Conservation (phyloP, 2,888 invertebrate species). For the Ormyrus pomaceus region DNA sequence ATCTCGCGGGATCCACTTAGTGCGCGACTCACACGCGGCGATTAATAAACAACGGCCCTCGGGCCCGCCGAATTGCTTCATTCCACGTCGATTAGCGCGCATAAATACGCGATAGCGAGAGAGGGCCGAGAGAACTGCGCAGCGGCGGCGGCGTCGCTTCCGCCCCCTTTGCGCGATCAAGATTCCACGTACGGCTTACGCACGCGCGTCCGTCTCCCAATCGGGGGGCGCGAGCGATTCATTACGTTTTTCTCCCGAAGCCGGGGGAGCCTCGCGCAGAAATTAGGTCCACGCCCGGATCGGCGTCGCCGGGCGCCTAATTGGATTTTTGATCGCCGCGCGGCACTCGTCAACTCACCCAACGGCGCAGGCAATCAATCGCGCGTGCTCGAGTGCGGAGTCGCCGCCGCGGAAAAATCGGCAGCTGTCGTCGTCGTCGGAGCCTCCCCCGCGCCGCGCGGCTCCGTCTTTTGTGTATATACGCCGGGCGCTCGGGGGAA, state of each 20-base stretch:
- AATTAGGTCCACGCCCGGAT: neutral
- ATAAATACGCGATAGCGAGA: slow-evolving; percentile 3
- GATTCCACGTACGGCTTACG: slow-evolving; percentile 23
- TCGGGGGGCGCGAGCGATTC: no score
- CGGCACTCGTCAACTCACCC: neutral
- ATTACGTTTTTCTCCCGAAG: neutral
- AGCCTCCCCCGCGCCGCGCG: neutral
- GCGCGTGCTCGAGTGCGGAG: neutral
- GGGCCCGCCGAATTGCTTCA: neutral
- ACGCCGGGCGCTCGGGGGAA: slow-evolving; percentile 26
- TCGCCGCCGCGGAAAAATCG: slow-evolving; percentile 20
- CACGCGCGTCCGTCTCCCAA: neutral
- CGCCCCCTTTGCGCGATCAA: neutral
- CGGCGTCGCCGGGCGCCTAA: slow-evolving; percentile 22
- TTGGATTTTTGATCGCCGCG: slow-evolving; percentile 38
- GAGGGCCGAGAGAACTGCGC: neutral
- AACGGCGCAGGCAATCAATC: slow-evolving; percentile 12
- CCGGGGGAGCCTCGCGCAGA: neutral
- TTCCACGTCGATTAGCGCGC: slow-evolving; percentile 12
- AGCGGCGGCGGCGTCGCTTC: neutral
- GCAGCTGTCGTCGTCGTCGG: slow-evolving; percentile 6
- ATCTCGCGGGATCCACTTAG: no score
- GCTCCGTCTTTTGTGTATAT: neutral
- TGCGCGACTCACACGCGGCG: neutral
- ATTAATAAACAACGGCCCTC: neutral